Evolutionary conservation across 2,888 invertebrate species (phyloP).

Genomic region (Tachina fera): DNA sequence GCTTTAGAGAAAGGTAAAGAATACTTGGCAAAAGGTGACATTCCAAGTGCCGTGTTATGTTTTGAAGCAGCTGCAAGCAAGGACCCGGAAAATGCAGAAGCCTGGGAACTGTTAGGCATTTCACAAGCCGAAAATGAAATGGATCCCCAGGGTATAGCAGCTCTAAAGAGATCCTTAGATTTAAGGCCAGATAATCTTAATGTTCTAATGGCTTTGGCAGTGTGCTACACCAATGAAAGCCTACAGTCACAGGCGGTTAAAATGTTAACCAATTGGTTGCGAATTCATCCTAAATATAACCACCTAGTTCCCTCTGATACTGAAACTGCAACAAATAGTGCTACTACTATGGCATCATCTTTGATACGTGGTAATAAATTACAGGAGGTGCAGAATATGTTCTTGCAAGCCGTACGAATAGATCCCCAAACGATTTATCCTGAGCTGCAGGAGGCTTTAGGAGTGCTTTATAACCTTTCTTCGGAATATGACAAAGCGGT

Average conservation of each 20-base stretch:
- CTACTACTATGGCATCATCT: conserved; percentile 80
- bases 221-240: conserved; percentile 98
- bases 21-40: conserved; percentile 92
- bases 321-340: conserved; percentile 83
- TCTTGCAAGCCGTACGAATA: conserved; percentile 90
- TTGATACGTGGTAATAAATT: conserved; percentile 82
- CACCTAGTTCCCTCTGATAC: conserved; percentile 84
- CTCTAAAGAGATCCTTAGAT: conserved; percentile 92
- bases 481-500: conserved; percentile 98
- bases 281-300: conserved; percentile 91
- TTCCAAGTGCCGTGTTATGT: conserved; percentile 97
- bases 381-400: conserved; percentile 89
- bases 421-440: conserved; percentile 90
- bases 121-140: conserved; percentile 99
- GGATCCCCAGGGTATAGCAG: conserved; percentile 96
- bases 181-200: conserved; percentile 91
- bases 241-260: conserved; percentile 94
- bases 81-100: conserved; percentile 89
- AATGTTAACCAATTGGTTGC: conserved; percentile 90
- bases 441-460: conserved; percentile 96
- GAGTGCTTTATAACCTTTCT: conserved; percentile 96
- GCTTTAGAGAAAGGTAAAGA: conserved; percentile 94
- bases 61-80: conserved; percentile 98
- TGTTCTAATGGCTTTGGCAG: conserved; percentile 95
- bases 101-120: conserved; percentile 94